phyloP scores from a whole-genome alignment of 1,140 invertebrate genomes.

The Druon quercuslanigerum region DNA sequence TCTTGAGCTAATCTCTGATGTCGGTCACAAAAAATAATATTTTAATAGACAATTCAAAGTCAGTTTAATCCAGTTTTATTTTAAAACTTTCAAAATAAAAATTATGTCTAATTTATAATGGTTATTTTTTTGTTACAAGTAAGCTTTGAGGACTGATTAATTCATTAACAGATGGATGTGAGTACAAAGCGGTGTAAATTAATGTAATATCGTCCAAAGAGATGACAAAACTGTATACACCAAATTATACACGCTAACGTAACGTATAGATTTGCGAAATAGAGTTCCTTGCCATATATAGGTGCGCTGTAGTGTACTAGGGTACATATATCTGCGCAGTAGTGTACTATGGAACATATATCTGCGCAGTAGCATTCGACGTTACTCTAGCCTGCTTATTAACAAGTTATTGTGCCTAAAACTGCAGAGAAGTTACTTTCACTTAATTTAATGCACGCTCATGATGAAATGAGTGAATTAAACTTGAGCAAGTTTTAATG shows the following conservation, averaged over 20 bases:
- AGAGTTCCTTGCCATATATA: neutral
- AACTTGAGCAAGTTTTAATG: neutral
- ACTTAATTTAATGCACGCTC: no score
- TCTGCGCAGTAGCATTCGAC: neutral
- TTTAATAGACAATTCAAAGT: no score
- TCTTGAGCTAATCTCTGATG: neutral
- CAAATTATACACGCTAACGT: no score
- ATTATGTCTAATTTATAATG: constrained; percentile 12
- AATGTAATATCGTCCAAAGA: no score
- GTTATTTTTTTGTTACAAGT: constrained; percentile 42
- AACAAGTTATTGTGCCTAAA: no score
- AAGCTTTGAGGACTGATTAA: neutral
- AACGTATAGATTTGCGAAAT: neutral
- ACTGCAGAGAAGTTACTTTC: neutral
- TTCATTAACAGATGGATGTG: no score
- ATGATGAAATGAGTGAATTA: neutral
- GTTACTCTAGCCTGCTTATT: neutral
- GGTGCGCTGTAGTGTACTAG: neutral
- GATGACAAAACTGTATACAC: no score
- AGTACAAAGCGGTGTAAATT: no score
- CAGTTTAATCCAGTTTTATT: no score
- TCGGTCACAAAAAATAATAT: neutral
- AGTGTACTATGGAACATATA: neutral
- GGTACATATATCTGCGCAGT: neutral
- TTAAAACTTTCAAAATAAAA: no score